Evolutionary conservation across 2,888 invertebrate species (phyloP).

Genomic region (Acrocyrtus sp.): DNA sequence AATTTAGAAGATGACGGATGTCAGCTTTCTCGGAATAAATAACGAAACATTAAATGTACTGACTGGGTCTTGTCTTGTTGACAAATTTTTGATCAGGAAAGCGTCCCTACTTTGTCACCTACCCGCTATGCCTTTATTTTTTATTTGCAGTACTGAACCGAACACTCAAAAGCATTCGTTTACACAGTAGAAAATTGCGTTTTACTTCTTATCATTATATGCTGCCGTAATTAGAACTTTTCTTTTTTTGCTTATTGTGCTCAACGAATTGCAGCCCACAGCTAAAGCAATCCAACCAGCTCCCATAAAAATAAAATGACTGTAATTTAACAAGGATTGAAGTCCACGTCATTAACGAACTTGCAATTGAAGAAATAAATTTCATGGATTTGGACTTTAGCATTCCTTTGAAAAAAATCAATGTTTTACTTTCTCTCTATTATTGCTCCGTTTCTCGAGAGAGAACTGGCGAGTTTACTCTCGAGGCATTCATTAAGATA

Average conservation of each 20-base stretch:
- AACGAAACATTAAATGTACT: neutral
- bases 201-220: no score
- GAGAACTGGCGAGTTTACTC: slow-evolving; percentile 24
- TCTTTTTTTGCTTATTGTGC: no score
- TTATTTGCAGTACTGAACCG: no score
- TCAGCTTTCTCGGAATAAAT: neutral
- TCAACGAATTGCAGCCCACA: no score
- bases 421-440: neutral
- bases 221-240: no score
- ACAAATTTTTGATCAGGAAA: neutral
- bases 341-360: slow-evolving; percentile 47
- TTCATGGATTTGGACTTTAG: neutral
- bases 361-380: slow-evolving; percentile 31
- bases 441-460: neutral
- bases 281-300: no score
- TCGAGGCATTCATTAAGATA: slow-evolving; percentile 46
- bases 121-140: neutral
- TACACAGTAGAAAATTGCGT: no score
- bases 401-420: neutral
- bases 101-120: neutral
- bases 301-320: slow-evolving; percentile 29
- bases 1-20: neutral
- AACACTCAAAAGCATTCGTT: no score
- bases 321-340: slow-evolving; percentile 43
- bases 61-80: neutral